phyloP scores from a whole-genome alignment of 2,888 invertebrate genomes.

The Drosophila monieri region DNA sequence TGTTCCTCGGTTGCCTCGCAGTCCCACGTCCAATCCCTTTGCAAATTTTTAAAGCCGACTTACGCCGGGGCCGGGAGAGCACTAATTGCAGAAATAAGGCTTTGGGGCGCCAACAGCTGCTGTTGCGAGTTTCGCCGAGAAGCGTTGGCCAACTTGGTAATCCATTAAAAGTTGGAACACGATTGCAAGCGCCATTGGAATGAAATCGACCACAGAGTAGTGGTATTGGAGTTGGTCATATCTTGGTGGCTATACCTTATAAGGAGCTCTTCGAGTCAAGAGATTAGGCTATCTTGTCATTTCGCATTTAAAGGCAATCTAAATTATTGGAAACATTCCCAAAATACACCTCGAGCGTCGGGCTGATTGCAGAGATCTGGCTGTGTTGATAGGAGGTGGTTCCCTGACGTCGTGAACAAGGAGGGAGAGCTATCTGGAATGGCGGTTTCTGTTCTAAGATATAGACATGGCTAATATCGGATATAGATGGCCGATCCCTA shows the following conservation, averaged over 20 bases:
- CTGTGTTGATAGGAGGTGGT: background rate
- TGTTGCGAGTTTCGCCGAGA: background rate
- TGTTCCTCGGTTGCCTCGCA: background rate
- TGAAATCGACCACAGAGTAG: conserved; percentile 1
- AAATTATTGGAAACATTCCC: background rate
- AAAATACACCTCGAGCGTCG: background rate
- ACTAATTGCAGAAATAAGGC: background rate
- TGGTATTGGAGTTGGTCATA: background rate
- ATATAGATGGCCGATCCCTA: no score
- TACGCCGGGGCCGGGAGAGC: background rate
- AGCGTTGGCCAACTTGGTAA: background rate
- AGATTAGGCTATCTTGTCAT: background rate
- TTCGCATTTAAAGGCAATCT: background rate
- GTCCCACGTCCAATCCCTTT: conserved; percentile 2
- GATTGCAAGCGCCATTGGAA: background rate
- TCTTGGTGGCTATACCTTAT: no score
- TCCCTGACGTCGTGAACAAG: no score
- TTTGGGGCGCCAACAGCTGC: background rate
- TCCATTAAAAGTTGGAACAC: background rate
- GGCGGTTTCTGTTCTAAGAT: no score
- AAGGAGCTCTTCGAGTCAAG: no score
- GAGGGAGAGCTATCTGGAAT: no score
- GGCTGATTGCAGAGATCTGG: background rate
- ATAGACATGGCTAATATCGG: no score
- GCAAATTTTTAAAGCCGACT: background rate